Base-by-base conservation (phyloP, 2,113 vertebrate genomes). In the Mustelus asterias region DNA sequence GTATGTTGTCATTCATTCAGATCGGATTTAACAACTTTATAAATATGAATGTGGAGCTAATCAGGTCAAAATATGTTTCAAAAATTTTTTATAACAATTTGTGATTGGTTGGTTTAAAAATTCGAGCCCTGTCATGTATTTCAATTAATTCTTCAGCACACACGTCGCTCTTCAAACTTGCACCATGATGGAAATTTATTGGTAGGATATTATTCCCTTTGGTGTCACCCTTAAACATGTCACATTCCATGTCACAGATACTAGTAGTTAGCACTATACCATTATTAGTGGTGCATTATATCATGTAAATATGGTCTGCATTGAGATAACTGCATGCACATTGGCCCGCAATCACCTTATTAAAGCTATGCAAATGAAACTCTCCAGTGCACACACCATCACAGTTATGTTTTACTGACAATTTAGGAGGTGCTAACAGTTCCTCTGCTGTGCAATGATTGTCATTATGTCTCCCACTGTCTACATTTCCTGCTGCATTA, bases 341-440 rank as follows among this genome's bases (percentile, higher is more conserved):
- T 33, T 44, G 26, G 58, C 9, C 86, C 0, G n/a, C 26, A 44
- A 58, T 89, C 48, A 29, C 26, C 58, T 29, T 90, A 60, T 90
- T 63, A 63, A 54, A 48, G 29, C 58, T 60, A 33, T 33, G 88
- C 14, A 33, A 63, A 33, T 90, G 24, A 60, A 60, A 29, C 88
- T 63, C 88, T 16, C 24, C 54, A 90, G 88, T 33, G 54, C 33
- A 60, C 88, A 29, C 33, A 33, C 29, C 88, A 90, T 48, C 88
- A 90, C 88, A 90, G 48, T 90, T 90, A 60, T 11, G 88, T 33
- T 90, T 90, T 29, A 60, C 29, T 63, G 24, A 63, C 54, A 26
- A 54, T 33, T 90, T n/a, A 60, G 54, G 88, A 90, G 88, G 48
- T 90, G 88, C 54, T 90, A 90, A 90, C 88, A 90, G 88, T 89